Evolutionary conservation across 2,113 vertebrate genomes (phyloP).

Genomic region (Isichthys henryi): DNA sequence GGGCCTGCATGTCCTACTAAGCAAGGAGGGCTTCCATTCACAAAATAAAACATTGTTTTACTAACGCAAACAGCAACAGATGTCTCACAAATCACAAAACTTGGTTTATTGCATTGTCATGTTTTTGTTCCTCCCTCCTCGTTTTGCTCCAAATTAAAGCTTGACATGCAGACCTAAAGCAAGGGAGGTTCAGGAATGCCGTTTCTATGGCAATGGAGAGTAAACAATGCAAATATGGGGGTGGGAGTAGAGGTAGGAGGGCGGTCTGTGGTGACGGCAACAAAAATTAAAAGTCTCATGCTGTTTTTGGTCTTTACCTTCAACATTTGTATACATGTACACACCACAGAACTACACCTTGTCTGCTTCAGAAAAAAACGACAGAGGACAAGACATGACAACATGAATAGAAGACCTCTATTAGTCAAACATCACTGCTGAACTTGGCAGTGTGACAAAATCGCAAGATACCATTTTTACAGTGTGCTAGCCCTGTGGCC

Average conservation of each 20-base stretch:
- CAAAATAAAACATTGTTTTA: background rate
- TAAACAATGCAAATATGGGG: constrained; percentile 39
- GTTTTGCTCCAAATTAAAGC: constrained; percentile 2
- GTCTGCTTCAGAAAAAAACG: constrained; percentile 38
- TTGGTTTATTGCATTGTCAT: background rate
- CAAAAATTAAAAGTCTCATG: constrained; percentile 23
- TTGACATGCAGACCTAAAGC: constrained; percentile 39
- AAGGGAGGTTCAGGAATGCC: constrained; percentile 40
- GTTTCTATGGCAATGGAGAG: constrained; percentile 49
- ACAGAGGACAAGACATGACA: constrained; percentile 36
- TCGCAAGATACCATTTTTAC: background rate
- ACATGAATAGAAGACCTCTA: constrained; percentile 28
- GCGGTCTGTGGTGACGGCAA: constrained; percentile 21
- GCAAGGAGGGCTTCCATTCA: constrained; percentile 20
- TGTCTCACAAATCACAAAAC: background rate
- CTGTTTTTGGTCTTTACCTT: constrained; percentile 47
- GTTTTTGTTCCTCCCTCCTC: constrained; percentile 14
- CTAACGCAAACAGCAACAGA: background rate
- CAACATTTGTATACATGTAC: constrained; percentile 46
- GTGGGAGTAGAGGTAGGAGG: constrained; percentile 25
- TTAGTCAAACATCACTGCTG: constrained; percentile 10
- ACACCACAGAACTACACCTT: constrained; percentile 42
- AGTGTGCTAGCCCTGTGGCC: background rate
- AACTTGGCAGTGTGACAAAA: background rate
- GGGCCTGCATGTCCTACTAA: constrained; percentile 11